phyloP scores from a whole-genome alignment of 2,888 invertebrate species.

The Vesta saturnalis region DNA sequence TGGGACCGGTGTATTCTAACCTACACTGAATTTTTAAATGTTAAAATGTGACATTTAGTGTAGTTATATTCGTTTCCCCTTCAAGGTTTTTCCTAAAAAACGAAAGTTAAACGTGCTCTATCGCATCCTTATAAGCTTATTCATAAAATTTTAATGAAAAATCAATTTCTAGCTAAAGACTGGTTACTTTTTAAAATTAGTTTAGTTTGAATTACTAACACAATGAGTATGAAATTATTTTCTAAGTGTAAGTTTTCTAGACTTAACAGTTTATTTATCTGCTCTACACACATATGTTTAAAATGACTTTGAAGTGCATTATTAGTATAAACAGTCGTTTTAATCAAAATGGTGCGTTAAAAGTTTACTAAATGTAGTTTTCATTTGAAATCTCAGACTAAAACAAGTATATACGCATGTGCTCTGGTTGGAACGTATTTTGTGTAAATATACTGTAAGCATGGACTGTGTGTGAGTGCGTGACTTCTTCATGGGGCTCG shows the following conservation, averaged over 20 bases:
- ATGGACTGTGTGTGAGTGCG: conserved; percentile 39
- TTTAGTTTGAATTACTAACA: no score
- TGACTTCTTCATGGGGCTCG: conserved; percentile 38
- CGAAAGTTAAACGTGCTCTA: not conserved
- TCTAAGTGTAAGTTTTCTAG: no score
- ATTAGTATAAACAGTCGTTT: no score
- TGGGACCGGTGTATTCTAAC: conserved; percentile 3
- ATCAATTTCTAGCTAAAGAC: not conserved
- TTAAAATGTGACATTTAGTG: conserved; percentile 31
- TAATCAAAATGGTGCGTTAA: conserved; percentile 33
- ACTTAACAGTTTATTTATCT: no score
- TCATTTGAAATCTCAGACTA: conserved; percentile 15
- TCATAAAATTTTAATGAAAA: not conserved
- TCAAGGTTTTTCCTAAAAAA: not conserved
- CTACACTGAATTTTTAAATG: conserved; percentile 25
- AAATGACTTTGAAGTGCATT: no score
- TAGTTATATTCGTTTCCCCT: conserved; percentile 2
- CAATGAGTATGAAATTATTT: no score
- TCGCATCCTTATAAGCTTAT: not conserved
- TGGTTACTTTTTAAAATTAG: not conserved
- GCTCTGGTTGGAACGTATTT: conserved; percentile 33
- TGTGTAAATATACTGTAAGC: conserved; percentile 26
- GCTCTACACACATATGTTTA: no score
- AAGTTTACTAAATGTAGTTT: conserved; percentile 26
- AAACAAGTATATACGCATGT: conserved; percentile 30